Evolutionary conservation across 2,888 invertebrate species (phyloP).

Genomic region (Aelia acuminata): DNA sequence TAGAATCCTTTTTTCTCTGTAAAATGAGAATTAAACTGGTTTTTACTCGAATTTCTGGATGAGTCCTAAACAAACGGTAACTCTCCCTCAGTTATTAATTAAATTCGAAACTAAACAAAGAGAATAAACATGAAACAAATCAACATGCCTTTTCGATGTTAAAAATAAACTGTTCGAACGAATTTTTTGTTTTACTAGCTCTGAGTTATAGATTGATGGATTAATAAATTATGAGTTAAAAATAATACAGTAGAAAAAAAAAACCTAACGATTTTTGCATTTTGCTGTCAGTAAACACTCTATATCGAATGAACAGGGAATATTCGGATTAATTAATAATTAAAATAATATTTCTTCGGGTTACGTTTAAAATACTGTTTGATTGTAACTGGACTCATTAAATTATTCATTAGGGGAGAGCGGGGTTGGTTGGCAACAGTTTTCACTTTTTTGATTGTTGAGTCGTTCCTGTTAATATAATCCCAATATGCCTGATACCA

Average conservation of each 20-base stretch:
- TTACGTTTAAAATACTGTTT: neutral
- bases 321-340: no score
- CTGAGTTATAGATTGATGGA: neutral
- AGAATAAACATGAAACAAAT: conserved; percentile 32
- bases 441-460: no score
- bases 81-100: neutral
- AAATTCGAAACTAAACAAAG: conserved; percentile 28
- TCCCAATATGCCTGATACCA: no score
- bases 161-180: neutral
- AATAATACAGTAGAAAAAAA: neutral
- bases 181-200: neutral
- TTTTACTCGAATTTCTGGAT: neutral
- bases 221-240: neutral
- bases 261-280: neutral
- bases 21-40: neutral
- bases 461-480: no score
- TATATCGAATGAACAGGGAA: no score
- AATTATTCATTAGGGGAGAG: neutral
- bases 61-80: neutral
- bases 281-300: no score
- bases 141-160: neutral
- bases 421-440: no score
- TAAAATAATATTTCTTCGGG: no score
- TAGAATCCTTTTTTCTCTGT: neutral
- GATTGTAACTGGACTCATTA: neutral